phyloP scores from a whole-genome alignment of 2,888 invertebrate species.

The Stegana nigrithorax region DNA sequence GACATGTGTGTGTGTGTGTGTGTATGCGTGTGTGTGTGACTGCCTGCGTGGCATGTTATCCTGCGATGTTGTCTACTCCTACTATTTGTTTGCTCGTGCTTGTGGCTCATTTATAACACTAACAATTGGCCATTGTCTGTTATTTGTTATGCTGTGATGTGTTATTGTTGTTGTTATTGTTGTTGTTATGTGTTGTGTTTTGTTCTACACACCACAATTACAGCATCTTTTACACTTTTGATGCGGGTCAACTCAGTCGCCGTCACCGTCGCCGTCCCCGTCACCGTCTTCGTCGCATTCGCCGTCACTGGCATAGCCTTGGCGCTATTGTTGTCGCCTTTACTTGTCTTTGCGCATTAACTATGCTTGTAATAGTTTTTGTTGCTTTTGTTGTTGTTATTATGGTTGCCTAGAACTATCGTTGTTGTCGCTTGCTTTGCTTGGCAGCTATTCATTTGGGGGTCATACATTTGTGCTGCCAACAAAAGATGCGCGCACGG shows the following conservation, averaged over 20 bases:
- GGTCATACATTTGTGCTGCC: too few species aligned
- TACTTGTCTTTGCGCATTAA: slow-evolving; percentile 25
- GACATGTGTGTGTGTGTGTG: slow-evolving; percentile 21
- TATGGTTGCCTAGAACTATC: slow-evolving; percentile 24
- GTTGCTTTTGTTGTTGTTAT: slow-evolving; percentile 21
- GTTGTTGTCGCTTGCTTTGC: slow-evolving; percentile 22
- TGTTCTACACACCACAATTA: slow-evolving; percentile 22
- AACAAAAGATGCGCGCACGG: too few species aligned
- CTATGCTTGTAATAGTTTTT: slow-evolving; percentile 42
- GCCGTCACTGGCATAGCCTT: background rate
- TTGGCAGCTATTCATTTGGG: too few species aligned
- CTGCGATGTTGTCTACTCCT: slow-evolving; percentile 1
- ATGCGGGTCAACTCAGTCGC: slow-evolving; percentile 3
- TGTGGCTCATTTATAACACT: background rate
- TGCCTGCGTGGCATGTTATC: background rate
- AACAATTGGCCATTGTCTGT: slow-evolving; percentile 15
- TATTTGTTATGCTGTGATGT: too few species aligned
- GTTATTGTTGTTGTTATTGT: too few species aligned
- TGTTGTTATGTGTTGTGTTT: too few species aligned
- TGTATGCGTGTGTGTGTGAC: slow-evolving; percentile 11
- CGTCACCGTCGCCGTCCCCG: background rate
- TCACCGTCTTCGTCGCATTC: background rate
- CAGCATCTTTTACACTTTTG: slow-evolving; percentile 32
- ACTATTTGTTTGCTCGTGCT: too few species aligned
- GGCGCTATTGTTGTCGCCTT: slow-evolving; percentile 27